Evolutionary conservation across 2,888 invertebrate species (phyloP).

Genomic region (Sphinx pinastri): DNA sequence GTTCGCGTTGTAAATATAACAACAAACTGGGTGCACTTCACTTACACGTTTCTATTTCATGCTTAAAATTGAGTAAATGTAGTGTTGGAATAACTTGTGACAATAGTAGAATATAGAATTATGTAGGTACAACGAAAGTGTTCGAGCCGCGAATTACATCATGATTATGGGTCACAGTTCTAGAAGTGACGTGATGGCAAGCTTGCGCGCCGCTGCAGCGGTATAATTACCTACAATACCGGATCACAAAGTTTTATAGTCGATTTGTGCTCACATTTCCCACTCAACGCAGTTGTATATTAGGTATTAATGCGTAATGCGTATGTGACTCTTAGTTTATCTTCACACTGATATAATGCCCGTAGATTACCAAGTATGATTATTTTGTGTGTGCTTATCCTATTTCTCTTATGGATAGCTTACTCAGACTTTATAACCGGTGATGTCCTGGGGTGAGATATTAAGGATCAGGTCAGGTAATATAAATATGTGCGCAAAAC

Average conservation of each 20-base stretch:
- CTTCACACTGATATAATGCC: too few species aligned
- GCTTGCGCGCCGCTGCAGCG: background rate
- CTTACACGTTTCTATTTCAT: background rate
- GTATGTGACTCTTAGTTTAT: too few species aligned
- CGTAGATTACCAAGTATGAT: too few species aligned
- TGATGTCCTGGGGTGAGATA: too few species aligned
- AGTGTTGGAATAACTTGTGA: too few species aligned
- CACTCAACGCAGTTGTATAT: background rate
- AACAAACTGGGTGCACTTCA: background rate
- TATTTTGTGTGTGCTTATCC: too few species aligned
- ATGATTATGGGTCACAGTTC: conserved; percentile 22
- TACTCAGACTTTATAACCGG: too few species aligned
- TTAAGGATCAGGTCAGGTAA: too few species aligned
- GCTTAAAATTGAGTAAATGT: background rate
- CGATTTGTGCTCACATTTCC: background rate
- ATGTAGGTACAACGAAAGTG: background rate
- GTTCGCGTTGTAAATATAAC: background rate
- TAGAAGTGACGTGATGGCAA: conserved; percentile 12
- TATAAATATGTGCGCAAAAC: too few species aligned
- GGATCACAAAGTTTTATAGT: background rate
- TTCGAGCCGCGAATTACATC: conserved; percentile 21
- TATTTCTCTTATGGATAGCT: too few species aligned
- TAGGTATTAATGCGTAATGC: background rate
- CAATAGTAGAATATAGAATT: too few species aligned
- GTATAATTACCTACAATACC: background rate